A percentile compares a stretch with the other conserved stretches of the same genome.
Conservation (phyloP, 1,140 invertebrate species). For the Philotrypesis tridentata region DNA sequence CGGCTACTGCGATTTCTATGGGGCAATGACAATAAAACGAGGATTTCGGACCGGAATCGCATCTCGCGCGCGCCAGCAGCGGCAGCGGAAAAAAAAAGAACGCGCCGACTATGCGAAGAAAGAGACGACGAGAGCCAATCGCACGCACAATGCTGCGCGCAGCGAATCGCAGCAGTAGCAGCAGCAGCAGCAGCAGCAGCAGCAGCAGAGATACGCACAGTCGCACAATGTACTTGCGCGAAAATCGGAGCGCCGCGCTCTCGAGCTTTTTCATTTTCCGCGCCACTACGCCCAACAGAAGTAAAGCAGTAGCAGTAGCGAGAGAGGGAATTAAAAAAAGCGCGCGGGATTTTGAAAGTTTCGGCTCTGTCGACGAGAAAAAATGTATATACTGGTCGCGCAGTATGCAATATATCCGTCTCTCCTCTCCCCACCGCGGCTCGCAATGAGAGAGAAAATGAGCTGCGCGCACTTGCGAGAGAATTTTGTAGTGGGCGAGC, state of each 20-base stretch:
- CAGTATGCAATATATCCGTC: no score
- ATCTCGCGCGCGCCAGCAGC: conserved; percentile 40
- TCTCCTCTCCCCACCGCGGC: no score
- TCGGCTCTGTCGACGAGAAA: no score
- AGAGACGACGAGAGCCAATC: neutral
- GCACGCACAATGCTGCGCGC: neutral
- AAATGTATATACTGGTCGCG: no score
- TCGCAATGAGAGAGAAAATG: conserved; percentile 42
- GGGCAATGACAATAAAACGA: conserved; percentile 42
- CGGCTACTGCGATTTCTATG: conserved; percentile 34
- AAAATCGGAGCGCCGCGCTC: neutral
- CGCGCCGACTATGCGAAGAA: conserved; percentile 24
- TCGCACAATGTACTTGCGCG: neutral
- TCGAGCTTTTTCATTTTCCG: conserved; percentile 6
- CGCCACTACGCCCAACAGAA: no score
- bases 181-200: no score
- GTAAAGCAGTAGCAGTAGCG: no score
- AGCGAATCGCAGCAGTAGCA: neutral
- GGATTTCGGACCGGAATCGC: conserved; percentile 30
- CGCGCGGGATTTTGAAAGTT: no score
- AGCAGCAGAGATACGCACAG: no score
- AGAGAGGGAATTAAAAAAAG: neutral
- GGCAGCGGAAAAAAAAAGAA: conserved; percentile 18
- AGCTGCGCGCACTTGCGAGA: conserved; percentile 17
- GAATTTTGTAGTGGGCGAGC: conserved; percentile 30